A percentile compares a stretch with the other conserved stretches of the same genome.
phyloP scores from a whole-genome alignment of 2,888 invertebrate genomes.

The Panopea generosa region DNA sequence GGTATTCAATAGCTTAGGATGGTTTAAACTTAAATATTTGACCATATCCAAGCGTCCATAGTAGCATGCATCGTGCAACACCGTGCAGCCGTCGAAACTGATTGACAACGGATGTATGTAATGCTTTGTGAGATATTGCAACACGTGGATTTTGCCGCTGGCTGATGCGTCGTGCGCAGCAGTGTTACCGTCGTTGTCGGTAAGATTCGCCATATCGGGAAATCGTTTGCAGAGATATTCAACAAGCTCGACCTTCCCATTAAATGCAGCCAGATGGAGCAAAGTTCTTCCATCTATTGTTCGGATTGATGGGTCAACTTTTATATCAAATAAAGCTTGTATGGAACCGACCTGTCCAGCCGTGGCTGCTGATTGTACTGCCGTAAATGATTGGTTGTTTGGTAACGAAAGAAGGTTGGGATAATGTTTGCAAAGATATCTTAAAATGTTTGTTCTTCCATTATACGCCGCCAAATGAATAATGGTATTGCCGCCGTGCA shows the following conservation, averaged over 20 bases:
- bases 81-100: constrained; percentile 51
- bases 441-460: constrained; percentile 32
- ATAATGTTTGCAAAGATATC: constrained; percentile 34
- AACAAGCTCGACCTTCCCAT: constrained; percentile 39
- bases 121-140: constrained; percentile 34
- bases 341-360: constrained; percentile 41
- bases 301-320: constrained; percentile 12
- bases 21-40: constrained; percentile 25
- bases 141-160: constrained; percentile 44
- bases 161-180: constrained; percentile 60
- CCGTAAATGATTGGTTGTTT: constrained; percentile 46
- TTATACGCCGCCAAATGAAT: constrained; percentile 57
- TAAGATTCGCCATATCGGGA: constrained; percentile 23
- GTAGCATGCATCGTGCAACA: constrained; percentile 59
- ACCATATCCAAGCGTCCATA: constrained; percentile 44
- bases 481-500: constrained; percentile 39
- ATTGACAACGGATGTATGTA: constrained; percentile 20
- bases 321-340: constrained; percentile 29
- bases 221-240: constrained; percentile 28
- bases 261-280: constrained; percentile 58
- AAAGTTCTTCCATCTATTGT: constrained; percentile 54
- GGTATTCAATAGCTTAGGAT: constrained; percentile 34
- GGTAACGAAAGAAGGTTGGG: constrained; percentile 24
- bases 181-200: constrained; percentile 56
- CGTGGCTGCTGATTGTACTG: constrained; percentile 46